Evolutionary conservation across 2,113 vertebrate species (phyloP).

Genomic region (Athene cunicularia): DNA sequence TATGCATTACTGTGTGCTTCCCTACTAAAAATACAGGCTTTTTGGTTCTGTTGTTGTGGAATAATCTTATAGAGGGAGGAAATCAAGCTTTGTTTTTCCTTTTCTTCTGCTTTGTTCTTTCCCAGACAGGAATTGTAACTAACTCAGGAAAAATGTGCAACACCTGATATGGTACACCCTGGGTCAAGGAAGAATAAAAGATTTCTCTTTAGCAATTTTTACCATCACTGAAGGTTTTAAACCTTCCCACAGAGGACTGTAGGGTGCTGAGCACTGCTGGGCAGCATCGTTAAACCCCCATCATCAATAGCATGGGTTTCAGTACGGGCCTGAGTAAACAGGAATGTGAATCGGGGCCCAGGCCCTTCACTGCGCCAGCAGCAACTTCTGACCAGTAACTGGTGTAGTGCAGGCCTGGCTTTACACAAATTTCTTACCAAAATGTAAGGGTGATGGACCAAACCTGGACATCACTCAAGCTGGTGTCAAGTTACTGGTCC

Average conservation of each 20-base stretch:
- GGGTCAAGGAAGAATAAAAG: neutral
- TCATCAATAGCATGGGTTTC: neutral
- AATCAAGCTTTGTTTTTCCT: neutral
- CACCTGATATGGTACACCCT: neutral
- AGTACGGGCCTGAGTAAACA: neutral
- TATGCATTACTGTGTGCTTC: neutral
- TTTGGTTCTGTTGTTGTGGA: neutral
- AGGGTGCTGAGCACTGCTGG: neutral
- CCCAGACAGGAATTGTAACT: neutral
- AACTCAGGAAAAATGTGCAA: neutral
- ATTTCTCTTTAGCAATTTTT: neutral
- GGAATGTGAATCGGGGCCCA: neutral
- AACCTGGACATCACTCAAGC: neutral
- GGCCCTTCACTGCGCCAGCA: neutral
- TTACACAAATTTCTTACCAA: neutral
- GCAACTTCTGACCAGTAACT: neutral
- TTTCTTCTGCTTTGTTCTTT: slow-evolving; percentile 20
- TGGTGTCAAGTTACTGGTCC: neutral
- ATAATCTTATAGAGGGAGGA: neutral
- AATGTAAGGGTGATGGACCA: neutral
- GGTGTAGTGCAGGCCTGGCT: neutral
- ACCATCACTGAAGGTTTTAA: neutral
- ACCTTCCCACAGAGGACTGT: neutral
- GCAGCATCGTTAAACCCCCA: neutral
- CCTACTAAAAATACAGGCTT: neutral